phyloP scores from a whole-genome alignment of 2,888 invertebrate genomes.

The Nysson spinosus region DNA sequence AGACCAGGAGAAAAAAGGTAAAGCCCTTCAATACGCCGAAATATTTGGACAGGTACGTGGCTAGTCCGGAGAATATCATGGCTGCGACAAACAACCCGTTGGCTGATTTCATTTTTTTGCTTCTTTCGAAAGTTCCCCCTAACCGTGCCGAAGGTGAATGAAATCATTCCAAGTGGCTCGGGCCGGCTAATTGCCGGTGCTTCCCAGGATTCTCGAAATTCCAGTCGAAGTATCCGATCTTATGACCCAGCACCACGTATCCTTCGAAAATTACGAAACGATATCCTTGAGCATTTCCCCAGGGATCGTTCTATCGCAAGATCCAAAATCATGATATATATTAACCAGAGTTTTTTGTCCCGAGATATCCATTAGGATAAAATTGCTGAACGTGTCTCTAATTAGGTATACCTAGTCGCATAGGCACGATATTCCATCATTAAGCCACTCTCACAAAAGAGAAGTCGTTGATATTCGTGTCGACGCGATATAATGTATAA shows the following conservation, averaged over 20 bases:
- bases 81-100: slow-evolving; percentile 6
- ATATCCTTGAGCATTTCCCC: slow-evolving; percentile 21
- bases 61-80: slow-evolving; percentile 2
- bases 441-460: neutral
- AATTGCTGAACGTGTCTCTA: slow-evolving; percentile 12
- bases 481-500: too few species aligned
- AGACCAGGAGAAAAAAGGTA: slow-evolving; percentile 10
- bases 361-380: slow-evolving; percentile 8
- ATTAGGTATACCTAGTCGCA: slow-evolving; percentile 6
- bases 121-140: slow-evolving; percentile 3
- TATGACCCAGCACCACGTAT: slow-evolving; percentile 7
- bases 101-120: slow-evolving; percentile 2
- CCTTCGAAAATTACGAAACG: neutral
- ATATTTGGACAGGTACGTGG: slow-evolving; percentile 51
- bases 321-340: neutral
- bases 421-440: neutral
- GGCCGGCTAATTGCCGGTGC: slow-evolving; percentile 45
- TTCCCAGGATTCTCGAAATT: slow-evolving; percentile 56
- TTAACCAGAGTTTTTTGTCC: neutral
- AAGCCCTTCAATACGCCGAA: slow-evolving; percentile 33
- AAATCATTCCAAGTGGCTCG: slow-evolving; percentile 41
- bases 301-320: slow-evolving; percentile 3
- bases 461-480: neutral
- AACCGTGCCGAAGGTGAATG: slow-evolving; percentile 37
- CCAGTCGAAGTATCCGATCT: slow-evolving; percentile 36